These are phyloP conservation scores for Sarcoramphus papa DNA, from an alignment of 2,797 vertebrate genomes.

Conservation along the genomic window DNA sequence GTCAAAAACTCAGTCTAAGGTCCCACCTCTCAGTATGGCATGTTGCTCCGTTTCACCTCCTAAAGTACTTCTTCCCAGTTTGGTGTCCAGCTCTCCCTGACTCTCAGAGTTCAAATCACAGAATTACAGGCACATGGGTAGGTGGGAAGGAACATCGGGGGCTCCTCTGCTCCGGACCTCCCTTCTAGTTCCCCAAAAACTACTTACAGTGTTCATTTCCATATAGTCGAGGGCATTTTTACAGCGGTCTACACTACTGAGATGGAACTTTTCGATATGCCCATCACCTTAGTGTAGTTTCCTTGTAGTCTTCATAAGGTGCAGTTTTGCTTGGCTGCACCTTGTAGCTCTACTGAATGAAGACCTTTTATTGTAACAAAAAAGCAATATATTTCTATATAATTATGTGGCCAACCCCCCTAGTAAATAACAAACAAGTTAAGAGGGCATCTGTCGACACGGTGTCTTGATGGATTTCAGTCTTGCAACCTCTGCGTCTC, in stretches of 20 bases:
- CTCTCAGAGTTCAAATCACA: neutral
- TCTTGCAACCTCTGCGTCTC: constrained; percentile 33
- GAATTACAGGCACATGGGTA: accelerated
- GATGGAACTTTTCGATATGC: neutral
- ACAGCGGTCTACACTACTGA: neutral
- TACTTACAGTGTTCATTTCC: neutral
- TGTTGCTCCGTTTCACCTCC: accelerated
- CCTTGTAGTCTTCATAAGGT: neutral
- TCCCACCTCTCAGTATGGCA: accelerated
- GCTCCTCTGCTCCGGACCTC: neutral
- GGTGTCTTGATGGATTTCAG: constrained; percentile 37
- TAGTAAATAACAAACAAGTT: constrained; percentile 29
- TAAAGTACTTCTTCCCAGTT: neutral
- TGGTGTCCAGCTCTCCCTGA: neutral
- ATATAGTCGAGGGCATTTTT: neutral
- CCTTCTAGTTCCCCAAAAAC: neutral
- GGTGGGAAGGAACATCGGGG: neutral
- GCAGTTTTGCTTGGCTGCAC: neutral
- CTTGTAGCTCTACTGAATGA: neutral
- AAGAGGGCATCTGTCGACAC: neutral
- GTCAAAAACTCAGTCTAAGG: neutral
- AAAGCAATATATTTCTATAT: neutral
- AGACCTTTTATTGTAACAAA: neutral
- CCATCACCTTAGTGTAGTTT: neutral
- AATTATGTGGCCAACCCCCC: neutral